These are phyloP conservation scores for Lophura nycthemera DNA, from an alignment of 2,113 vertebrate genomes.

Conservation along the genomic window DNA sequence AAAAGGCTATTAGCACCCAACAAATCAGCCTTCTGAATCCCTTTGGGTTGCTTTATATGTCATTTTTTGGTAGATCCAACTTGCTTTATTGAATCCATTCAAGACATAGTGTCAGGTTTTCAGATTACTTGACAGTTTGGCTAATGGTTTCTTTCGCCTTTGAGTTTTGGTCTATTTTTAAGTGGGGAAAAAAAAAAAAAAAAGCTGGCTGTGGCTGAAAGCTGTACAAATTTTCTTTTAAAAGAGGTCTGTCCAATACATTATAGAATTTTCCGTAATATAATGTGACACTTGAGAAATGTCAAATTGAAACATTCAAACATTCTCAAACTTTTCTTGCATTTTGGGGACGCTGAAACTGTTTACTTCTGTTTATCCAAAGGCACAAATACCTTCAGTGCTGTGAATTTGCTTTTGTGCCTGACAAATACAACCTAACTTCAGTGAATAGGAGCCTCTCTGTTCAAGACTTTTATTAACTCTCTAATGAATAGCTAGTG, in stretches of 20 bases:
- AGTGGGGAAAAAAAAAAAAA: not conserved
- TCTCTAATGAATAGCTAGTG: not conserved
- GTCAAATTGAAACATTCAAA: not conserved
- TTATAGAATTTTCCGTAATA: not conserved
- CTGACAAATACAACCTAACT: not conserved
- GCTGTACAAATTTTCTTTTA: not conserved
- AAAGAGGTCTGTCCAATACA: not conserved
- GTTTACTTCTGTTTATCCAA: not conserved
- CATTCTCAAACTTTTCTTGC: not conserved
- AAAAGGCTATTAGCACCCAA: not conserved
- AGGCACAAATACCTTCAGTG: not conserved
- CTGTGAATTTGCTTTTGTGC: not conserved
- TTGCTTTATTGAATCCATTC: not conserved
- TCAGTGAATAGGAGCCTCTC: not conserved
- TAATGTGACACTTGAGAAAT: not conserved
- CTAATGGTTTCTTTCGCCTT: not conserved
- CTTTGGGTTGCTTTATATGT: not conserved
- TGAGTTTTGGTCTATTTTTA: not conserved
- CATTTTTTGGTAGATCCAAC: not conserved
- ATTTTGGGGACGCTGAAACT: not conserved
- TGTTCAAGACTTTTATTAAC: not conserved
- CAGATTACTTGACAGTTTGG: constrained; percentile 19
- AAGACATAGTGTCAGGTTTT: constrained; percentile 7
- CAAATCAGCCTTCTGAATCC: not conserved
- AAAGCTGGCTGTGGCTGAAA: not conserved